Conservation (phyloP, 2,113 vertebrate species). For the Phasianus colchicus region DNA sequence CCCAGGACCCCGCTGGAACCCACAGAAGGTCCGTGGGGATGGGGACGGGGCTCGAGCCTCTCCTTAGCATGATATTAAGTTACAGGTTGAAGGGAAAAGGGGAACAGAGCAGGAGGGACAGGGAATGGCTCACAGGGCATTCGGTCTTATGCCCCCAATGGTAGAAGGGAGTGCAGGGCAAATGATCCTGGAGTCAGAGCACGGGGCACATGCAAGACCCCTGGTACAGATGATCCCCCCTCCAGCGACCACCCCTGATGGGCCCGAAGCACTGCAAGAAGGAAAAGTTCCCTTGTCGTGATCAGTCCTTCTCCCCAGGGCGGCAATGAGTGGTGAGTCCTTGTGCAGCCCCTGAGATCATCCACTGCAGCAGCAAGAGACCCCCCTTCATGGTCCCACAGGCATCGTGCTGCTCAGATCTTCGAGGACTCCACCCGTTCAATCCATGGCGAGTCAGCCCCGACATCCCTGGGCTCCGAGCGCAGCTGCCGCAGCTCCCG, state of each 20-base stretch:
- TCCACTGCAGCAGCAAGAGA: background rate
- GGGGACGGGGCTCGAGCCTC: background rate
- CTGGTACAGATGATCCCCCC: background rate
- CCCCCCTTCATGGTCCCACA: background rate
- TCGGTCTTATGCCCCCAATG: background rate
- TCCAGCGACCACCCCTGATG: background rate
- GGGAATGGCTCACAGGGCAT: background rate
- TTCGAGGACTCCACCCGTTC: slow-evolving; percentile 94
- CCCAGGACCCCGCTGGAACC: background rate
- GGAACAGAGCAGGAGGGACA: background rate
- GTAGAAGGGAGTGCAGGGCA: slow-evolving; percentile 9
- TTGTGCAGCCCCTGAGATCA: background rate
- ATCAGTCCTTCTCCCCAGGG: slow-evolving; percentile 19
- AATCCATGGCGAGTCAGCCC: slow-evolving; percentile 86
- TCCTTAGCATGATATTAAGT: slow-evolving; percentile 12
- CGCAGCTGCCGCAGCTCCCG: slow-evolving; percentile 84
- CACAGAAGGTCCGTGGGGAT: background rate
- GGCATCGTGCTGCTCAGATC: slow-evolving; percentile 81
- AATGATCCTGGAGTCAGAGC: background rate
- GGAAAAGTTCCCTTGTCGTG: slow-evolving; percentile 25
- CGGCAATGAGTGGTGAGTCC: fast-evolving
- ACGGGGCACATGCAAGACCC: slow-evolving; percentile 59
- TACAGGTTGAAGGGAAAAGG: background rate
- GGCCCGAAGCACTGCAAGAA: background rate
- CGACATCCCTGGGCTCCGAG: slow-evolving; percentile 56